Conservation (phyloP, 2,888 invertebrate genomes). For the Troilus luridus region DNA sequence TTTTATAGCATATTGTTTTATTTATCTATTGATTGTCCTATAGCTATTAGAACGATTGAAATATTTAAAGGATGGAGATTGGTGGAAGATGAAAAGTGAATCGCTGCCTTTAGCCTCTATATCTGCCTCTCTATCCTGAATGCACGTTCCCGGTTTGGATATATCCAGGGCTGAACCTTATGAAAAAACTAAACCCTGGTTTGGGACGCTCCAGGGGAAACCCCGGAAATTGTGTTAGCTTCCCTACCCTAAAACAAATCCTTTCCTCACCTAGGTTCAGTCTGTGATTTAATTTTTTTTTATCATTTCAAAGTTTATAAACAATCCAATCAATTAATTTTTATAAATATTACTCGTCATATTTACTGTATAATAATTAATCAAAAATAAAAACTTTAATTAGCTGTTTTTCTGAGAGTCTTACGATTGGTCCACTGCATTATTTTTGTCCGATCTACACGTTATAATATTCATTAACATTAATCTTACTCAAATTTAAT, state of each 20-base stretch:
- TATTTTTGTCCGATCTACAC: background rate
- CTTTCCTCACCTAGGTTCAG: constrained; percentile 12
- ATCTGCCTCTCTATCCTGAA: background rate
- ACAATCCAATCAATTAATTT: background rate
- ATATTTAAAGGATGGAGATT: background rate
- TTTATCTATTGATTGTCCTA: background rate
- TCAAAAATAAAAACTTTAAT: background rate
- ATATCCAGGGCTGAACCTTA: background rate
- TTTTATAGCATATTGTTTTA: no score
- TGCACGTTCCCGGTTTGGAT: constrained; percentile 13
- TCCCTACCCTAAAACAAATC: constrained; percentile 32
- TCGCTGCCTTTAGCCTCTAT: background rate
- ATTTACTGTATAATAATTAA: background rate
- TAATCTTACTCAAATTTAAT: no score
- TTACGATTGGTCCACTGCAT: background rate
- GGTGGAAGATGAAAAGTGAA: constrained; percentile 15
- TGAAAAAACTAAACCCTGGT: constrained; percentile 37
- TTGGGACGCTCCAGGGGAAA: constrained; percentile 17
- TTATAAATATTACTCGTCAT: background rate
- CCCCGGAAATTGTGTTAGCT: constrained; percentile 35
- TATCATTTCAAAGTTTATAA: background rate
- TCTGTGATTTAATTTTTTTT: background rate
- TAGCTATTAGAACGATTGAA: background rate
- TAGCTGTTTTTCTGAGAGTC: background rate
- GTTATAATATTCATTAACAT: no score